A percentile compares a stretch with the other conserved stretches of the same genome.
Conservation (phyloP, 2,797 vertebrate species). For the Pipistrellus nathusii region DNA sequence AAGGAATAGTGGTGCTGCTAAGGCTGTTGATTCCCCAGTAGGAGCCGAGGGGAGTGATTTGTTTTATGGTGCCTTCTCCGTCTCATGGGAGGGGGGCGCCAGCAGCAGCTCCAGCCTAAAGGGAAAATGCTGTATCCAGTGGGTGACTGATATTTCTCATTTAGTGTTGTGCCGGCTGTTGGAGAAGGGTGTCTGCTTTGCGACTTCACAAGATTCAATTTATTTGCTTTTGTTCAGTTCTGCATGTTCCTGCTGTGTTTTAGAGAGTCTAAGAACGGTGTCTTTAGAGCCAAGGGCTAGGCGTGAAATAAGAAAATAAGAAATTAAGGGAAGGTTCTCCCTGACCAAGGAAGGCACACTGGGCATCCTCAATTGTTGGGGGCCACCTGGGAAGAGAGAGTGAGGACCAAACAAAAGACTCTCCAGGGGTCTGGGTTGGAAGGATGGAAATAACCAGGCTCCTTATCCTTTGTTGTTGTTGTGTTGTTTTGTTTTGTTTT, state of each 20-base stretch:
- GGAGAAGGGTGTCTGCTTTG: constrained; percentile 50
- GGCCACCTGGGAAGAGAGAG: not conserved
- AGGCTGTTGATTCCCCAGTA: not conserved
- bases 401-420: not conserved
- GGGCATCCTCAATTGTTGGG: not conserved
- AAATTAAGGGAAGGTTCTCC: constrained; percentile 27
- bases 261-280: constrained; percentile 66
- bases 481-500: not conserved
- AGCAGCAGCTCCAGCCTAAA: not conserved
- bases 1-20: not conserved
- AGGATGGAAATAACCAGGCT: not conserved
- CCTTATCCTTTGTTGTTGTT: not conserved
- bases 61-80: not conserved
- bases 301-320: constrained; percentile 55
- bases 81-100: not conserved
- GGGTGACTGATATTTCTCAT: constrained; percentile 66
- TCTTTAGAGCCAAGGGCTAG: constrained; percentile 57
- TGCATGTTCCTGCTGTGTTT: constrained; percentile 62
- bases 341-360: not conserved
- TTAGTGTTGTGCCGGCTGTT: constrained; percentile 45
- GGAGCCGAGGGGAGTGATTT: not conserved
- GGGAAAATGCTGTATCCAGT: not conserved
- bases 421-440: not conserved
- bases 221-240: constrained; percentile 75
- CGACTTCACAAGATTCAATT: constrained; percentile 64